These are phyloP conservation scores for Leuctra nigra DNA, from an alignment of 2,888 invertebrate species.

Conservation along the genomic window DNA sequence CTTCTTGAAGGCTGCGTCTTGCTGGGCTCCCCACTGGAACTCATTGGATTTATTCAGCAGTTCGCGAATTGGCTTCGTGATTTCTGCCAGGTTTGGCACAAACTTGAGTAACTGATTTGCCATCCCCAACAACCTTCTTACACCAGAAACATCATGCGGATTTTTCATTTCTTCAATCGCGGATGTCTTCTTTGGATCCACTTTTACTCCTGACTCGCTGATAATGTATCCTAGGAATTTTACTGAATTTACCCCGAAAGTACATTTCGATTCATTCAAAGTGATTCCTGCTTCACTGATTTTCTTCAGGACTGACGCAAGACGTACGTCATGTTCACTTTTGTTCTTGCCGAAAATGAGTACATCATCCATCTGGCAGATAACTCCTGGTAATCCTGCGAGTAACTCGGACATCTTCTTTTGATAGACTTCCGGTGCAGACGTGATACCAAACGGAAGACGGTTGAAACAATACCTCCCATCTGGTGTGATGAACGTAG, in stretches of 20 bases:
- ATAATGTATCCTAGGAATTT: slow-evolving; percentile 26
- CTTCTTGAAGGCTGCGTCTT: slow-evolving; percentile 22
- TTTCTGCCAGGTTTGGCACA: slow-evolving; percentile 18
- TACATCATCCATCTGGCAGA: neutral
- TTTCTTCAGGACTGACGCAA: neutral
- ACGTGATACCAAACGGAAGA: slow-evolving; percentile 29
- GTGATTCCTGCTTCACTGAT: slow-evolving; percentile 3
- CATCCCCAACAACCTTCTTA: slow-evolving; percentile 22
- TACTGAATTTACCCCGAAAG: neutral
- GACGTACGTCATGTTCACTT: neutral
- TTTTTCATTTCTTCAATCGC: slow-evolving; percentile 20
- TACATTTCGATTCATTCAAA: neutral
- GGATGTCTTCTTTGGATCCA: slow-evolving; percentile 21
- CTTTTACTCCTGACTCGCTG: slow-evolving; percentile 31
- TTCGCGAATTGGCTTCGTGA: slow-evolving; percentile 21
- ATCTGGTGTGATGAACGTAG: slow-evolving; percentile 30
- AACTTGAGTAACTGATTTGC: slow-evolving; percentile 18
- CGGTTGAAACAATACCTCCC: slow-evolving; percentile 28
- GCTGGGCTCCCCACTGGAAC: slow-evolving; percentile 21
- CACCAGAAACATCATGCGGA: slow-evolving; percentile 20
- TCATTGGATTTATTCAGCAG: slow-evolving; percentile 17
- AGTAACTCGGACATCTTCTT: neutral
- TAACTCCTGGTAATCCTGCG: neutral
- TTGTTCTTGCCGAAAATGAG: neutral
- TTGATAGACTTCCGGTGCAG: slow-evolving; percentile 27